These are phyloP conservation scores for Aphidius gifuensis DNA, from an alignment of 1,140 invertebrate genomes.

Conservation along the genomic window DNA sequence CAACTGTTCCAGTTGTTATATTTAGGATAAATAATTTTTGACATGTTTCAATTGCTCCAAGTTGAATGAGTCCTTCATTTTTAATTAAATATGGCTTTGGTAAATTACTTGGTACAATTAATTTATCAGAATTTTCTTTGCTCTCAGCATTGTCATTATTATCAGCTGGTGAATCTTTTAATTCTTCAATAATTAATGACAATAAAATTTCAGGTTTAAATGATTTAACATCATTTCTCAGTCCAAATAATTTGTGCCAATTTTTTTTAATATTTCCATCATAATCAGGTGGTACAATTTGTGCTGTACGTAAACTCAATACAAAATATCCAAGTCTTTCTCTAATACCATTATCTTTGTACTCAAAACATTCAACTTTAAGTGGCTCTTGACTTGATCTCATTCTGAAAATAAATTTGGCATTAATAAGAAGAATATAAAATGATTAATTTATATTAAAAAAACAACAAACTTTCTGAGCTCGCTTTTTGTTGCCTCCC, in stretches of 20 bases:
- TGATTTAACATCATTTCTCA: slow-evolving; percentile 49
- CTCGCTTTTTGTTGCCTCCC: slow-evolving; percentile 54
- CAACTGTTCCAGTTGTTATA: slow-evolving; percentile 36
- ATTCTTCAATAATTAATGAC: slow-evolving; percentile 52
- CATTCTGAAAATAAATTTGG: slow-evolving; percentile 40
- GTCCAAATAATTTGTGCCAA: slow-evolving; percentile 54
- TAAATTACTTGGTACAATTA: background rate
- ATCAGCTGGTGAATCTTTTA: slow-evolving; percentile 24
- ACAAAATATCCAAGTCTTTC: slow-evolving; percentile 56
- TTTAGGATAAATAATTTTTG: slow-evolving; percentile 43
- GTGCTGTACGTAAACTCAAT: slow-evolving; percentile 53
- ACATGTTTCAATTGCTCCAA: slow-evolving; percentile 41
- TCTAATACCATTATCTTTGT: slow-evolving; percentile 44
- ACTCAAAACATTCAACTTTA: slow-evolving; percentile 54
- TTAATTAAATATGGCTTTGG: slow-evolving; percentile 36
- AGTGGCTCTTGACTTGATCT: slow-evolving; percentile 52
- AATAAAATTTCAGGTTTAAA: slow-evolving; percentile 53
- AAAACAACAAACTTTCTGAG: slow-evolving; percentile 44
- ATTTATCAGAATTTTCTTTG: background rate
- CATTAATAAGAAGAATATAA: too few species aligned
- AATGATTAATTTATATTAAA: background rate
- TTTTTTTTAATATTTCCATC: slow-evolving; percentile 36
- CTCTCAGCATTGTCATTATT: background rate
- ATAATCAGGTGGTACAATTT: slow-evolving; percentile 43
- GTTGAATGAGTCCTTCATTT: slow-evolving; percentile 48